Evolutionary conservation across 2,113 vertebrate genomes (phyloP), one percentile per base, ranked within the genome.

Genomic region (Miniopterus natalensis): DNA sequence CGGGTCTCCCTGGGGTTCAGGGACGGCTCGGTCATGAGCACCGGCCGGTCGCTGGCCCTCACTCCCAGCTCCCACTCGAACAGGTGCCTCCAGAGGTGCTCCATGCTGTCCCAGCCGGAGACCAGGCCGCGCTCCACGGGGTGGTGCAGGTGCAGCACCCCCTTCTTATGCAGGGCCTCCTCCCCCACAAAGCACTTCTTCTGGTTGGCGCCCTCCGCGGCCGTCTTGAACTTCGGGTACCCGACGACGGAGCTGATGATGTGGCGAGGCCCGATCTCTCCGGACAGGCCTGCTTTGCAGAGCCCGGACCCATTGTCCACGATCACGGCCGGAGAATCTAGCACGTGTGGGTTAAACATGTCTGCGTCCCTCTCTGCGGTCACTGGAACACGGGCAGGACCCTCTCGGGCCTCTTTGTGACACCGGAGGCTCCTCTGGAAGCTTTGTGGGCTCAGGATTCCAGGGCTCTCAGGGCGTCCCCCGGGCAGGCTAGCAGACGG

Each of bases 11-110:
- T 51, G 20, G 98, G 98, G 71, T 98, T 98, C 80, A 98, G 84
- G 0, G 97, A 96, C 3, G 98, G 95, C 92, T 98, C 98, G 0
- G 98, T 98, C 78, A 98, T 45, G 40, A 98, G 95, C 68, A 98
- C 96, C 0, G 98, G 98, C 20, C 73, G 94, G 8, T 98, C 97
- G 0, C 83, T 78, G 47, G 97, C 47, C 63, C 97, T 96, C 68
- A 98, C 89, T 0, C 96, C 96, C 77, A 98, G 97, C 66, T 99
- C 97, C 23, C 97, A 96, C 15, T 97, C 70, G 0, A 97, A 98
- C 0, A 98, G 93, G 3, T 97, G 95, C 17, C 45, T 89, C 98
- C 98, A 98, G 23, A 98, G 89, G 53, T 63, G 96, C 78, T 98
- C 98, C 95, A 75, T 47, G 36, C 97, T 84, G 0, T 92, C 97